A percentile compares a stretch with the other conserved stretches of the same genome.
Conservation (phyloP, 2,113 vertebrate species). For the Promerops cafer region DNA sequence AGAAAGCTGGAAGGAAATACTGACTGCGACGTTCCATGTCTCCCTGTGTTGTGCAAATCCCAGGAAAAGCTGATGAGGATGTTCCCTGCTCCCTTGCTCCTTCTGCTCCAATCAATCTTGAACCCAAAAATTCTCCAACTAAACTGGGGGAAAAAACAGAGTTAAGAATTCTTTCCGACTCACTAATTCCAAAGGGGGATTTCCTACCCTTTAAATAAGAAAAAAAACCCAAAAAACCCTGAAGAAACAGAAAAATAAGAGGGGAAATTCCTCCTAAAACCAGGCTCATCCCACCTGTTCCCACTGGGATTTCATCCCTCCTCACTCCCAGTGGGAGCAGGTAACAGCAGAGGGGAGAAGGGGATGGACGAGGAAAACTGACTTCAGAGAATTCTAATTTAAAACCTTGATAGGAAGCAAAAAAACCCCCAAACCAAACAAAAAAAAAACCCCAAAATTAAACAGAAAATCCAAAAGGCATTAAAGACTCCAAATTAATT, state of each 20-base stretch:
- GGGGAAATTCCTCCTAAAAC: background rate
- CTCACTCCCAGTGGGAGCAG: too few relatives aligned
- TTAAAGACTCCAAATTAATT: background rate
- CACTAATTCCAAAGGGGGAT: background rate
- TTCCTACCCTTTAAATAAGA: background rate
- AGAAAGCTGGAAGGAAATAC: background rate
- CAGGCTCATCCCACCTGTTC: background rate
- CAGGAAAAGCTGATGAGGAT: background rate
- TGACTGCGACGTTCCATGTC: background rate
- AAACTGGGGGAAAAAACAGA: background rate
- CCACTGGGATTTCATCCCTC: background rate
- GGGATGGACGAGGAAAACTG: background rate
- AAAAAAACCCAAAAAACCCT: background rate
- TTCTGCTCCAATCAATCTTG: background rate
- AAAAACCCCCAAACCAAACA: background rate
- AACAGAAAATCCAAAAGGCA: background rate
- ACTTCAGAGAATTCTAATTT: background rate
- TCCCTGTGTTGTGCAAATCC: background rate
- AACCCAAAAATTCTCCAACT: background rate
- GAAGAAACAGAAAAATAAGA: background rate
- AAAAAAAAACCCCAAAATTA: background rate
- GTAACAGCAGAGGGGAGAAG: too few relatives aligned
- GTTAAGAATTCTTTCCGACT: background rate
- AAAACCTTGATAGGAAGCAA: background rate
- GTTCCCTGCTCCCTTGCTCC: background rate